Percentiles rank a stretch among this genome's conserved stretches.
phyloP scores from a whole-genome alignment of 2,797 vertebrate species.

The Rhinella marina region DNA sequence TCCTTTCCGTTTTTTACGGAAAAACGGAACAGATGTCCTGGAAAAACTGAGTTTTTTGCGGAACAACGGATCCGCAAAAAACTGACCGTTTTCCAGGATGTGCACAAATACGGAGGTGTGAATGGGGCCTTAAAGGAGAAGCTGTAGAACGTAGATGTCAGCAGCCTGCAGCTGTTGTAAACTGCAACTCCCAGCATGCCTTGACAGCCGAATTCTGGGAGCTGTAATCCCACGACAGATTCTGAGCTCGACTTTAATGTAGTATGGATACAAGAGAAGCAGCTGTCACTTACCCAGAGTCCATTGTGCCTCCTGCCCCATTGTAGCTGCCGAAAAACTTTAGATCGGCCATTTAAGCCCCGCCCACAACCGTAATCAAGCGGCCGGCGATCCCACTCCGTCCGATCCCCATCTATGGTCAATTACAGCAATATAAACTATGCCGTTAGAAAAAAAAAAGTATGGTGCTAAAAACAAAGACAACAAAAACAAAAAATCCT shows the following conservation, averaged over 20 bases:
- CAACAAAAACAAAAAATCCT: neutral
- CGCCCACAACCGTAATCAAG: neutral
- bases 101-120: too few relatives aligned
- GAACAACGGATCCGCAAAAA: too few relatives aligned
- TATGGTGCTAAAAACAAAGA: neutral
- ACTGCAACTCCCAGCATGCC: conserved; percentile 8
- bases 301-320: conserved; percentile 40
- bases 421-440: neutral
- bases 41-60: too few relatives aligned
- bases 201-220: neutral
- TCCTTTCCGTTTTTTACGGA: too few relatives aligned
- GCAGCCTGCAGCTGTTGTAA: neutral
- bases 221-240: neutral
- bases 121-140: neutral
- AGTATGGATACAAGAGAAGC: neutral
- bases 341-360: conserved; percentile 36
- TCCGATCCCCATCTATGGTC: neutral
- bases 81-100: too few relatives aligned
- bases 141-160: too few relatives aligned
- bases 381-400: neutral
- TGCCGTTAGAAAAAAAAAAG: neutral
- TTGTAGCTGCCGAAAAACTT: conserved; percentile 44
- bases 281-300: conserved; percentile 47
- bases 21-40: too few relatives aligned
- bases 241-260: neutral